These are phyloP conservation scores for Psilanteris sp. DNA, from an alignment of 1,140 invertebrate genomes.

Conservation along the genomic window DNA sequence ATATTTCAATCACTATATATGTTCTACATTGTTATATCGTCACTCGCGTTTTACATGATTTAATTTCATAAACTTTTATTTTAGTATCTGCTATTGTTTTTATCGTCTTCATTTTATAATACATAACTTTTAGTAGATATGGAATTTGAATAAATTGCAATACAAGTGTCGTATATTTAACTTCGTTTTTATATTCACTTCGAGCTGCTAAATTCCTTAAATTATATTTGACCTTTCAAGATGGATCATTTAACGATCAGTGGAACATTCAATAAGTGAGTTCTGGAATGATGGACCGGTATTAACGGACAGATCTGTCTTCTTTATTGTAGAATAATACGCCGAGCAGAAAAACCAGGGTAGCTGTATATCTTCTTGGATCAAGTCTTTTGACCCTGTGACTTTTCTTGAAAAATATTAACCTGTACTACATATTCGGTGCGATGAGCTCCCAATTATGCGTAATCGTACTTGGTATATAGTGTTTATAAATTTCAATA, in stretches of 20 bases:
- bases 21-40: no score
- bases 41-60: no score
- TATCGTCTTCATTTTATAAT: no score
- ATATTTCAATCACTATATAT: no score
- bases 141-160: no score
- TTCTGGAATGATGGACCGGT: constrained; percentile 15
- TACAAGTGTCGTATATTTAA: no score
- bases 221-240: constrained; percentile 18
- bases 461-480: no score
- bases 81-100: no score
- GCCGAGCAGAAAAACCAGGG: neutral
- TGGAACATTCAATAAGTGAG: constrained; percentile 29
- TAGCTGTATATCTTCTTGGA: no score
- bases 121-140: no score
- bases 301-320: constrained; percentile 24
- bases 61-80: no score
- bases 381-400: constrained; percentile 7
- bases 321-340: constrained; percentile 21
- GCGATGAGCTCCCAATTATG: constrained; percentile 21
- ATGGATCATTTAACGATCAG: constrained; percentile 9
- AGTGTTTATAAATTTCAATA: constrained; percentile 13
- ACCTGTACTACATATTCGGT: constrained; percentile 8
- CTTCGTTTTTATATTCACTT: constrained; percentile 7
- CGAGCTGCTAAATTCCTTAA: neutral
- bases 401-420: constrained; percentile 12